Percentiles rank a stretch among this genome's conserved stretches.
These are phyloP conservation scores for Malthinus seriepunctatus DNA, from an alignment of 2,888 invertebrate genomes.

Conservation along the genomic window DNA sequence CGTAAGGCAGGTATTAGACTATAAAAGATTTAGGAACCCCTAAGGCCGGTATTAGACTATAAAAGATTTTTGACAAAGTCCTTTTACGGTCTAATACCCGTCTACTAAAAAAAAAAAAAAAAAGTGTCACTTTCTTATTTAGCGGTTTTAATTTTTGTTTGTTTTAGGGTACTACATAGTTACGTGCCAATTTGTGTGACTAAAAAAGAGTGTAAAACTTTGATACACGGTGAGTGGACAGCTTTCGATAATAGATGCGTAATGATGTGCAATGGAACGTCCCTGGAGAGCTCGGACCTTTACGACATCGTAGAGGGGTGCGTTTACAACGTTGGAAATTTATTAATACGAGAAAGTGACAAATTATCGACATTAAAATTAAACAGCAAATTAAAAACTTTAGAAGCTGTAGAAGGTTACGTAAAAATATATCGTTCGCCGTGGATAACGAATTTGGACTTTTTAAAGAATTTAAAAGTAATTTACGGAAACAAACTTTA, in stretches of 20 bases:
- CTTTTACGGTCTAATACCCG: no score
- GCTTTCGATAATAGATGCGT: constrained; percentile 66
- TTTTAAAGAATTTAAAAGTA: constrained; percentile 69
- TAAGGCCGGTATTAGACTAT: no score
- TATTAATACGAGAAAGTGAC: constrained; percentile 65
- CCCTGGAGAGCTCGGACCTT: constrained; percentile 66
- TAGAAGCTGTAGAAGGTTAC: constrained; percentile 74
- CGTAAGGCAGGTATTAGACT: no score
- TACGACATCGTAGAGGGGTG: constrained; percentile 74
- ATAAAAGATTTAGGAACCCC: no score
- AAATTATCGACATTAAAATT: constrained; percentile 56
- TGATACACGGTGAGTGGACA: constrained; percentile 54
- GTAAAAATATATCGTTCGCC: constrained; percentile 73
- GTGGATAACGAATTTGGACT: constrained; percentile 71
- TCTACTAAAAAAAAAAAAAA: no score
- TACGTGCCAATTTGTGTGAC: constrained; percentile 64
- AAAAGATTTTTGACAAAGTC: no score
- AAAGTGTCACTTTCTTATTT: no score
- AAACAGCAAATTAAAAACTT: constrained; percentile 64
- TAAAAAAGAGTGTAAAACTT: constrained; percentile 64
- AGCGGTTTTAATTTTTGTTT: no score
- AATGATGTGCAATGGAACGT: constrained; percentile 57
- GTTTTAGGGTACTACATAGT: constrained; percentile 39
- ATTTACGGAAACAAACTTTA: constrained; percentile 68
- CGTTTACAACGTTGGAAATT: constrained; percentile 74